These are phyloP conservation scores for Drosophila eohydei DNA, from an alignment of 2,888 invertebrate species.

Conservation along the genomic window DNA sequence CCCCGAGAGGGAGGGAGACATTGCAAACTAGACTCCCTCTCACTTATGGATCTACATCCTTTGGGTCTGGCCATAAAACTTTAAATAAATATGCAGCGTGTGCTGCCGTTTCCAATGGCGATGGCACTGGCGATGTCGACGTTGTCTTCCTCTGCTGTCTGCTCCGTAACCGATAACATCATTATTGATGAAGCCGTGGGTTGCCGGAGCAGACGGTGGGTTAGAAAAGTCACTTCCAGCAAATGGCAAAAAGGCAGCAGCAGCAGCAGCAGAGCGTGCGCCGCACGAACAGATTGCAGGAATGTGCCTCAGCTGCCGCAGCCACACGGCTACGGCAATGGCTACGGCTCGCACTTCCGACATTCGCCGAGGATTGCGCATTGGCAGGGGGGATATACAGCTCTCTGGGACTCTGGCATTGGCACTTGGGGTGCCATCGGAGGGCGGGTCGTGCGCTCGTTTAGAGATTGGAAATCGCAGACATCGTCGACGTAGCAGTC, in stretches of 20 bases:
- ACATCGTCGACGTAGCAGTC: conserved; percentile 67
- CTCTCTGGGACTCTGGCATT: conserved; percentile 28
- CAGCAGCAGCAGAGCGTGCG: conserved; percentile 37
- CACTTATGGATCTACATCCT: conserved; percentile 40
- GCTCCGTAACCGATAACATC: conserved; percentile 75
- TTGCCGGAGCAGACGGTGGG: conserved; percentile 39
- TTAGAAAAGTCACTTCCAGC: conserved; percentile 60
- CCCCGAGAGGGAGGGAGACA: neutral
- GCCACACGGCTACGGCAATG: conserved; percentile 37
- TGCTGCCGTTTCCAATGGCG: conserved; percentile 49
- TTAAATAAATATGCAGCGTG: conserved; percentile 77
- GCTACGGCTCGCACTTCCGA: conserved; percentile 58
- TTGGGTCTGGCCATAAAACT: conserved; percentile 68
- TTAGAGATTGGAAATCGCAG: conserved; percentile 78
- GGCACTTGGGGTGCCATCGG: conserved; percentile 39
- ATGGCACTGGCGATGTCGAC: conserved; percentile 26
- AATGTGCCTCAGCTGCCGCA: conserved; percentile 65
- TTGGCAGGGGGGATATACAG: conserved; percentile 17
- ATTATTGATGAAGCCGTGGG: conserved; percentile 72
- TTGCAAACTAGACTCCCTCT: conserved; percentile 18
- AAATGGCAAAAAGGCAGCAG: conserved; percentile 71
- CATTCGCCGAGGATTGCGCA: conserved; percentile 14
- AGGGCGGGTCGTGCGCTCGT: conserved; percentile 53
- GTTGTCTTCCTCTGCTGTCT: conserved; percentile 53
- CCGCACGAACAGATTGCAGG: conserved; percentile 73